These are phyloP conservation scores for Parazoanthus swiftii DNA, from an alignment of 92 coral and sea anemone species.

Conservation along the genomic window DNA sequence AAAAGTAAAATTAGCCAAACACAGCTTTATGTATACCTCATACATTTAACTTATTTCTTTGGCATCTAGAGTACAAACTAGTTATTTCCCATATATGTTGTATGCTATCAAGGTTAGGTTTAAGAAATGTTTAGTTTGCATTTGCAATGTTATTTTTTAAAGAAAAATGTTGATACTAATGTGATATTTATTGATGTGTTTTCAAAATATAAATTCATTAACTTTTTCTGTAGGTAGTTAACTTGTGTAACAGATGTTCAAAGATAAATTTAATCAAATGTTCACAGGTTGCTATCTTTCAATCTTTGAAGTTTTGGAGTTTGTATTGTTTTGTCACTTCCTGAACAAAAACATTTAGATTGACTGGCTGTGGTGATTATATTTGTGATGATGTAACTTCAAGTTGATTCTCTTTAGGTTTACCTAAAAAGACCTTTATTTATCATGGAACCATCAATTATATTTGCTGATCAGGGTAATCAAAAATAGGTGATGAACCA, in stretches of 20 bases:
- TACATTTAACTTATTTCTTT: no score
- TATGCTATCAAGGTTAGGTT: no score
- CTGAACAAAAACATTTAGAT: not conserved
- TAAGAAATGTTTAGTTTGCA: no score
- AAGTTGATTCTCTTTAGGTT: not conserved
- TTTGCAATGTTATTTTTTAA: no score
- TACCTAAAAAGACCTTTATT: not conserved
- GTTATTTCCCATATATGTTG: not conserved
- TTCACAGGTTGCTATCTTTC: not conserved
- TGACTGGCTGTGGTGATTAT: not conserved
- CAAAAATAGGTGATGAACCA: no score
- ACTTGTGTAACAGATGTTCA: not conserved
- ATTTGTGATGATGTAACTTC: not conserved
- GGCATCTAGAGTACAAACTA: not conserved
- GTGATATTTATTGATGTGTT: not conserved
- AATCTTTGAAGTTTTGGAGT: not conserved
- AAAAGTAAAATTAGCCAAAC: not conserved
- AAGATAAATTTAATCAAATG: not conserved
- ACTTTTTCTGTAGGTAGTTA: no score
- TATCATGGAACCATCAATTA: not conserved
- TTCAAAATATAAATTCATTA: no score
- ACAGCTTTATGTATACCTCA: not conserved
- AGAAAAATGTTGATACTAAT: no score
- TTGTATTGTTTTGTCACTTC: not conserved
- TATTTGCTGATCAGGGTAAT: no score